Evolutionary conservation across 2,888 invertebrate species (phyloP).

Genomic region (Sycophila texana): DNA sequence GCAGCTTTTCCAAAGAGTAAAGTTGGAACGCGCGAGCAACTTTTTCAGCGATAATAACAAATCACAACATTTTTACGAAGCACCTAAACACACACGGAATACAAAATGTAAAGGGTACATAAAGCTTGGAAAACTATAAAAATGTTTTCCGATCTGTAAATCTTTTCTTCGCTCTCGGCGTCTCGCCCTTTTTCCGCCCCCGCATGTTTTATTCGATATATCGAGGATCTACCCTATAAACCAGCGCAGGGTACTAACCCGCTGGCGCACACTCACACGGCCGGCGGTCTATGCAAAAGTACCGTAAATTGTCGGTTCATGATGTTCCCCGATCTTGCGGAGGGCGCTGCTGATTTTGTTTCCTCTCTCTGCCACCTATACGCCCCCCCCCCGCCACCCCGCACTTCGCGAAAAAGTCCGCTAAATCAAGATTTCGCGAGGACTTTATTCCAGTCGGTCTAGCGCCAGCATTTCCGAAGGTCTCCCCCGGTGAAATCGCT

Average conservation of each 20-base stretch:
- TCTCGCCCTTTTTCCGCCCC: background rate
- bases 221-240: slow-evolving; percentile 8
- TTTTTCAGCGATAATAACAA: slow-evolving; percentile 18
- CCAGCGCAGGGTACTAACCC: slow-evolving; percentile 58
- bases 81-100: background rate
- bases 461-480: background rate
- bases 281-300: slow-evolving; percentile 64
- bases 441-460: slow-evolving; percentile 14
- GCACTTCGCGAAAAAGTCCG: slow-evolving; percentile 2
- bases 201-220: background rate
- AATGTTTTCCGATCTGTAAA: slow-evolving; percentile 27
- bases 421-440: slow-evolving; percentile 6
- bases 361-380: too few relatives aligned
- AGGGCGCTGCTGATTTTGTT: background rate
- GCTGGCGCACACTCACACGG: slow-evolving; percentile 40
- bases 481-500: slow-evolving; percentile 1
- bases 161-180: background rate
- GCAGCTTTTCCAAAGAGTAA: background rate
- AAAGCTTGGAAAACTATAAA: slow-evolving; percentile 27
- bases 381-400: background rate
- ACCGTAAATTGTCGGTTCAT: slow-evolving; percentile 65
- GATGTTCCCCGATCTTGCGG: slow-evolving; percentile 47
- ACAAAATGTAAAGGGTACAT: slow-evolving; percentile 14
- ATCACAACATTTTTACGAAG: slow-evolving; percentile 9
- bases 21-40: background rate